Percentiles rank a stretch among this genome's conserved stretches.
These are phyloP conservation scores for Peromyscus maniculatus DNA, from an alignment of 2,113 vertebrate genomes.

Conservation along the genomic window DNA sequence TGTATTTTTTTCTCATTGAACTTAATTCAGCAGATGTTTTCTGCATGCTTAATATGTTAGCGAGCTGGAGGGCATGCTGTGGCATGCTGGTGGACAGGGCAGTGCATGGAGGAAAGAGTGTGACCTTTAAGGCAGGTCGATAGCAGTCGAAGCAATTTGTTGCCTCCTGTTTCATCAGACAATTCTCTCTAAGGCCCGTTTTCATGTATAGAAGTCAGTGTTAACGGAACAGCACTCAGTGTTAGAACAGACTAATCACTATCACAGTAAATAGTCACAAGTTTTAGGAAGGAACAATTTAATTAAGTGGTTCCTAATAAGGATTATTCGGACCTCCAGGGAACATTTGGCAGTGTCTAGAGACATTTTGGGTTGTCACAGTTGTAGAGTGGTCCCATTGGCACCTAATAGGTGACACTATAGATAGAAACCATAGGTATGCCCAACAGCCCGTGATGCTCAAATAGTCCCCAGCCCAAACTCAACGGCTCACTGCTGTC, in stretches of 20 bases:
- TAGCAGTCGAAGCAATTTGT: neutral
- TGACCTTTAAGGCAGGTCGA: neutral
- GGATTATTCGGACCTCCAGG: neutral
- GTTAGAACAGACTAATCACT: neutral
- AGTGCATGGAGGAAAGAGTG: neutral
- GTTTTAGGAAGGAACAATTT: neutral
- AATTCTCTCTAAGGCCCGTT: neutral
- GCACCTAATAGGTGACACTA: neutral
- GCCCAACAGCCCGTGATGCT: neutral
- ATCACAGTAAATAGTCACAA: neutral
- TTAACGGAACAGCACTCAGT: neutral
- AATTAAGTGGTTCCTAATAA: neutral
- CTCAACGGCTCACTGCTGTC: neutral
- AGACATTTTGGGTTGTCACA: neutral
- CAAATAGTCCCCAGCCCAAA: neutral
- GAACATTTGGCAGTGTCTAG: neutral
- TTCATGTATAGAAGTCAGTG: neutral
- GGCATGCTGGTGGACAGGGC: neutral
- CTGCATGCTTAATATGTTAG: neutral
- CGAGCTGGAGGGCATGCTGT: neutral
- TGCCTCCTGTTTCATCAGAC: neutral
- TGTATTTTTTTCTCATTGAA: neutral
- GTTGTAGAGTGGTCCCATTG: neutral
- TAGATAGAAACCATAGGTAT: neutral
- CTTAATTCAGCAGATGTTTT: slow-evolving; percentile 14